phyloP scores from a whole-genome alignment of 2,888 invertebrate genomes.

The Drosophila meridionalis region DNA sequence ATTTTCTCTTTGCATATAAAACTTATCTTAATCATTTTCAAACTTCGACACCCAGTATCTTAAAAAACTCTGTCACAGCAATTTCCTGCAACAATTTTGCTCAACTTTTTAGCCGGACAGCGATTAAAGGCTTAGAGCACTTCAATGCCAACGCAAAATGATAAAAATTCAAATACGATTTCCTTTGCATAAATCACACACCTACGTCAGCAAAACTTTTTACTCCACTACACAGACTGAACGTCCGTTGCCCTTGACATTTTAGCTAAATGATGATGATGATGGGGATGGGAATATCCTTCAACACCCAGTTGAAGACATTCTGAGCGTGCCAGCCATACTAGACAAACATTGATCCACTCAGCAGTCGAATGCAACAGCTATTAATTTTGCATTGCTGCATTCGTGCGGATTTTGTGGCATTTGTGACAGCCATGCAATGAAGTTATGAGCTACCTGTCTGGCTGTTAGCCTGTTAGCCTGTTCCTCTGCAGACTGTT shows the following conservation, averaged over 20 bases:
- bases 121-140: slow-evolving; percentile 65
- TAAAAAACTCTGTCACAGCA: slow-evolving; percentile 55
- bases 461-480: slow-evolving; percentile 25
- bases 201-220: slow-evolving; percentile 46
- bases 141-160: slow-evolving; percentile 41
- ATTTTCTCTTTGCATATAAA: background rate
- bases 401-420: slow-evolving; percentile 71
- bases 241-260: slow-evolving; percentile 52
- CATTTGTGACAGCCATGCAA: slow-evolving; percentile 68
- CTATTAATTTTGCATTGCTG: slow-evolving; percentile 74
- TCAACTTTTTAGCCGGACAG: slow-evolving; percentile 59
- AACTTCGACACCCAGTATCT: slow-evolving; percentile 28
- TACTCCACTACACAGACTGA: slow-evolving; percentile 5
- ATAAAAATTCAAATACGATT: slow-evolving; percentile 64
- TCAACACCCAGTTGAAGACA: slow-evolving; percentile 42
- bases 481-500: slow-evolving; percentile 7
- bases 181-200: slow-evolving; percentile 64
- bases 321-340: slow-evolving; percentile 46
- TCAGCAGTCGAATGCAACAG: slow-evolving; percentile 59
- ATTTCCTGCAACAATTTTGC: slow-evolving; percentile 64
- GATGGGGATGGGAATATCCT: slow-evolving; percentile 29
- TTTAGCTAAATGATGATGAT: slow-evolving; percentile 60
- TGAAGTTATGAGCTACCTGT: slow-evolving; percentile 43
- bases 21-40: background rate
- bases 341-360: slow-evolving; percentile 46